These are phyloP conservation scores for Neomorphus geoffroyi DNA, from an alignment of 2,797 vertebrate species.

Conservation along the genomic window DNA sequence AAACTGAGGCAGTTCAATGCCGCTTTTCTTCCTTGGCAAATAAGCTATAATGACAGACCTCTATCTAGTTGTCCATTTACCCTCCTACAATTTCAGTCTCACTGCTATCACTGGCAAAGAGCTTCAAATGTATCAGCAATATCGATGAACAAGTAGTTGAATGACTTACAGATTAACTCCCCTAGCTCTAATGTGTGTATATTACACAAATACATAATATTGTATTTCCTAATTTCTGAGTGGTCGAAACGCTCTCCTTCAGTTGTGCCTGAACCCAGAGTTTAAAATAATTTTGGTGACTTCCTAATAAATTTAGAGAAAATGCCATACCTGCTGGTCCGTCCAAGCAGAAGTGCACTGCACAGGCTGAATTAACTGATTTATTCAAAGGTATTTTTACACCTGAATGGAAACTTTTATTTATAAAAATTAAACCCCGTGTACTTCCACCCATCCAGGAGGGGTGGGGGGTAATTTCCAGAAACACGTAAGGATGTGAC, in stretches of 20 bases:
- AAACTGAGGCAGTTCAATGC: background rate
- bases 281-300: background rate
- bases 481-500: background rate
- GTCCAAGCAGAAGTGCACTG: background rate
- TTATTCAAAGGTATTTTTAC: background rate
- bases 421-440: background rate
- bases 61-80: background rate
- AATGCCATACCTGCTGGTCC: background rate
- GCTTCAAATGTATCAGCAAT: background rate
- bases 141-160: background rate
- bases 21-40: background rate
- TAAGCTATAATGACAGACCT: accelerated
- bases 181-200: background rate
- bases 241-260: background rate
- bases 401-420: background rate
- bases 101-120: background rate
- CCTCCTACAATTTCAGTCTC: background rate
- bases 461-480: background rate
- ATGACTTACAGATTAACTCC: background rate
- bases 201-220: background rate
- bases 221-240: background rate
- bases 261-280: background rate
- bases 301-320: background rate
- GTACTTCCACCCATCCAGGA: background rate
- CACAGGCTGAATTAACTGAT: background rate